Base-by-base conservation (phyloP, 2,888 invertebrate species). In the Brenthis daphne region DNA sequence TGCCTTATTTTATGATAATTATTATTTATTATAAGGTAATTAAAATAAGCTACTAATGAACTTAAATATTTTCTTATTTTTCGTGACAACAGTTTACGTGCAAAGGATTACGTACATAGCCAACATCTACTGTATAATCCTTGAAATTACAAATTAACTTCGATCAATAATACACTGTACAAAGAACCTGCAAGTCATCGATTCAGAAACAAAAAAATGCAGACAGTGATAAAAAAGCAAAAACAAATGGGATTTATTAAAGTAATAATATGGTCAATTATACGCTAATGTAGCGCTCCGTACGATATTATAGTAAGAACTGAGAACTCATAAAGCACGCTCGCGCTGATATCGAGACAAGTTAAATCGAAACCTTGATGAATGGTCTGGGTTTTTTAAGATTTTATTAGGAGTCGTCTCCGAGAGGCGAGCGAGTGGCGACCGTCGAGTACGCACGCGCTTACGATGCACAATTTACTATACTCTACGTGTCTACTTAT, bases 391-490 rank as follows among this genome's bases (percentile, higher is more conserved):
- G 33, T 72, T 72, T 67, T 61, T 69, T 53, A 43, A 24, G 56
- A 33, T 63, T 24, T n/a, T 8, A 51, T n/a, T 2, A 37, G 29
- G 16, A 61, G 13, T 54, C 24, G 33, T 51, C 13, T 14, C 20
- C 33, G 29, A 50, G 33, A 51, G 16, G 64, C 20, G 20, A 58
- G 58, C 55, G 64, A 29, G 29, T 29, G 29, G 29, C 73, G 71
- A 75, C 75, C 76, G 66, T 69, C 67, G 79, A 79, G 74, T 78
- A 88, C 88, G 87, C 88, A 89, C 87, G 88, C 86, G 87, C 83
- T 89, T 88, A 87, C 88, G 88, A 88, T 90, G 90, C 89, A 90
- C 88, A 71, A 69, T 73, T 71, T 65, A 69, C 73, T 51, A 67
- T 58, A 53, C 51, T 51, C 14, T 29, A 29, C 33, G 60, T 61